phyloP scores from a whole-genome alignment of 30 jellyfish, hydroid and myxozoan genomes.

The Aurelia sp. region DNA sequence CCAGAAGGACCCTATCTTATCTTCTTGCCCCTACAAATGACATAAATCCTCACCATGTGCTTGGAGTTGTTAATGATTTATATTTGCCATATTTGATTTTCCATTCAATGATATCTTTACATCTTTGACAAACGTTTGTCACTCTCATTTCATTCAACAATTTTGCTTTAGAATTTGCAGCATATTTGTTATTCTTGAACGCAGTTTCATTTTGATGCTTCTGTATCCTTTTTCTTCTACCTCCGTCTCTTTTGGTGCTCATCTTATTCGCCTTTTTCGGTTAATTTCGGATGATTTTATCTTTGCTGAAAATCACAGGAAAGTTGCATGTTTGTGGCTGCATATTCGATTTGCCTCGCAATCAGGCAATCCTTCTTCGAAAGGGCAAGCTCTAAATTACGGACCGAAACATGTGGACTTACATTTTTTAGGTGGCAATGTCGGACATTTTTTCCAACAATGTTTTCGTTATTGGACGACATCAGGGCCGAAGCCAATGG shows the following conservation, averaged over 20 bases:
- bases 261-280: background rate
- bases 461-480: too few relatives aligned
- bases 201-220: constrained; percentile 75
- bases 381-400: too few relatives aligned
- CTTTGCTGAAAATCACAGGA: too few relatives aligned
- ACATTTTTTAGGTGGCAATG: too few relatives aligned
- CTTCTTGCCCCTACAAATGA: background rate
- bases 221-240: constrained; percentile 64
- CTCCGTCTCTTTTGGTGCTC: constrained; percentile 84
- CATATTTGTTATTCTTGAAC: constrained; percentile 82
- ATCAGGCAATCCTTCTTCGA: too few relatives aligned
- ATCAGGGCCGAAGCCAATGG: too few relatives aligned
- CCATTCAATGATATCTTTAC: constrained; percentile 95
- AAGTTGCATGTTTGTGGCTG: too few relatives aligned
- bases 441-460: too few relatives aligned
- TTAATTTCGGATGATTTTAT: background rate
- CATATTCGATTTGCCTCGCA: too few relatives aligned
- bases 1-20: background rate
- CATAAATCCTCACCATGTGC: constrained; percentile 75
- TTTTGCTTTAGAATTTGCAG: constrained; percentile 70
- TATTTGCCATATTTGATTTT: constrained; percentile 89
- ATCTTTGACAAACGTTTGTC: constrained; percentile 87
- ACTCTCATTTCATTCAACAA: constrained; percentile 64
- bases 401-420: too few relatives aligned
- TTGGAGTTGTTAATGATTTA: constrained; percentile 88